These are phyloP conservation scores for Bos taurus DNA, from an alignment of 2,113 vertebrate genomes.

Conservation along the genomic window ARS-UCD2.0 NC_037345.1:26468501-26469000, in stretches of 20 bases:
- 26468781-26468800: not conserved
- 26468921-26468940: not conserved
- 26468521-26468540: not conserved
- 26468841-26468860: not conserved
- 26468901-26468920: not conserved
- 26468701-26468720: slow-evolving; percentile 37
- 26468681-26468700: slow-evolving; percentile 32
- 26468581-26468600: not conserved
- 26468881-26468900: not conserved
- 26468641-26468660: not conserved
- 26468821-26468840: not conserved
- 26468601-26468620: slow-evolving; percentile 5
- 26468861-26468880: not conserved
- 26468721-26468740: not conserved
- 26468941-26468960: not conserved
- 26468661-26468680: slow-evolving; percentile 41
- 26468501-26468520: not conserved
- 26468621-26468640: slow-evolving; percentile 39
- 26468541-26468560: not conserved
- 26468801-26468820: slow-evolving; percentile 20
- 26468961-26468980: not conserved
- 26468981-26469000: not conserved
- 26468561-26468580: not conserved
- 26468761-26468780: not conserved
- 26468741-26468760: not conserved